These are phyloP conservation scores for Xiphophorus birchmanni DNA, from an alignment of 2,797 vertebrate genomes.

Conservation along the genomic window DNA sequence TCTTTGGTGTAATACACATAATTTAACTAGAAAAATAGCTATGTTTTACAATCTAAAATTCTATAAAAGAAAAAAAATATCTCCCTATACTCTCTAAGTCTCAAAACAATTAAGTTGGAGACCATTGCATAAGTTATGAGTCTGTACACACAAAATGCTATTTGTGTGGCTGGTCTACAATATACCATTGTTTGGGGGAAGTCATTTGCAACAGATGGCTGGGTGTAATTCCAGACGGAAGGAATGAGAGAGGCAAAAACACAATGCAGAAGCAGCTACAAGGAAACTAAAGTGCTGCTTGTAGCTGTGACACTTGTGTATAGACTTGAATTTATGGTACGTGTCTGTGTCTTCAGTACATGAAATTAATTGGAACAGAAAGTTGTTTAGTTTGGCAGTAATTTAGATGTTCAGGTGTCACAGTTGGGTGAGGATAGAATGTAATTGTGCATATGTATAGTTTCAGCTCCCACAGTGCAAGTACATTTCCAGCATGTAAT, in stretches of 20 bases:
- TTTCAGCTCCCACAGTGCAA: background rate
- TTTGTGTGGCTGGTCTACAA: conserved; percentile 34
- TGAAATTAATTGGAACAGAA: conserved; percentile 17
- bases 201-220: conserved; percentile 59
- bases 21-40: background rate
- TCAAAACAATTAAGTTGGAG: conserved; percentile 20
- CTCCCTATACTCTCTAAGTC: conserved; percentile 14
- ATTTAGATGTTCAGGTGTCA: background rate
- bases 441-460: background rate
- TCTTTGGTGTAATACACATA: background rate
- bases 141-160: conserved; percentile 18
- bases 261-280: conserved; percentile 41
- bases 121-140: conserved; percentile 10
- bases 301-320: conserved; percentile 23
- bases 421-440: background rate
- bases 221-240: conserved; percentile 45
- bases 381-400: conserved; percentile 1
- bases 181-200: conserved; percentile 47
- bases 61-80: conserved; percentile 15
- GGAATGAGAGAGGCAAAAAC: conserved; percentile 28
- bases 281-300: conserved; percentile 20
- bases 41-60: conserved; percentile 15
- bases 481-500: conserved; percentile 18
- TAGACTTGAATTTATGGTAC: conserved; percentile 2
- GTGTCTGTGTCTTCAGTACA: conserved; percentile 3